phyloP scores from a whole-genome alignment of 1,140 invertebrate genomes.

The Lucilia cuprina region DNA sequence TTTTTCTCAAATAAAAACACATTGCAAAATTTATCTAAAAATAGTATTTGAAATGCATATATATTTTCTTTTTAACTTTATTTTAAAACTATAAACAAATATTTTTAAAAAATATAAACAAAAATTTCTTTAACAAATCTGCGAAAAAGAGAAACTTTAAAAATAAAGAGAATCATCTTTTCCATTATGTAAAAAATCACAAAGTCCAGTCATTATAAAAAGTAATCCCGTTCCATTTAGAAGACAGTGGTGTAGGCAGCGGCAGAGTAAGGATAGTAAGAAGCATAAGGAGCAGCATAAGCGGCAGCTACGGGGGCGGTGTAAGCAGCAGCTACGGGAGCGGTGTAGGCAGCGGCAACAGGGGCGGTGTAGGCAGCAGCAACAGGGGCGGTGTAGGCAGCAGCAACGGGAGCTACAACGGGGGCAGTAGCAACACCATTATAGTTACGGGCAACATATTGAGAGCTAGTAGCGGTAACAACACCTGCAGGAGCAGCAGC shows the following conservation, averaged over 20 bases:
- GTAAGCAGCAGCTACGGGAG: conserved; percentile 49
- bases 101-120: neutral
- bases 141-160: neutral
- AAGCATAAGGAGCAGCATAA: conserved; percentile 44
- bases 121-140: conserved; percentile 21
- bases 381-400: conserved; percentile 49
- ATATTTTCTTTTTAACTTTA: neutral
- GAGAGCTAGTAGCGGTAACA: conserved; percentile 64
- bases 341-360: conserved; percentile 48
- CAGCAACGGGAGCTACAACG: conserved; percentile 46
- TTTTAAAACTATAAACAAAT: neutral
- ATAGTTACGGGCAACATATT: conserved; percentile 63
- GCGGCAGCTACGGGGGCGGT: conserved; percentile 44
- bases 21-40: too few species aligned
- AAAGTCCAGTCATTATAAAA: neutral
- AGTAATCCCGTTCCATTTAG: conserved; percentile 20
- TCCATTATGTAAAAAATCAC: neutral
- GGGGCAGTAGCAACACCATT: conserved; percentile 60
- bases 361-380: conserved; percentile 49
- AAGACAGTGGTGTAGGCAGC: conserved; percentile 43
- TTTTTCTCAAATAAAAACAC: too few species aligned
- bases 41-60: neutral
- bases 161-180: neutral
- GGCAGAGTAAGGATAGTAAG: conserved; percentile 48
- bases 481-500: conserved; percentile 51